Evolutionary conservation across 2,797 vertebrate species (phyloP), one percentile per base, ranked within the genome.

Genomic region (Stomatorhinus walkeri): DNA sequence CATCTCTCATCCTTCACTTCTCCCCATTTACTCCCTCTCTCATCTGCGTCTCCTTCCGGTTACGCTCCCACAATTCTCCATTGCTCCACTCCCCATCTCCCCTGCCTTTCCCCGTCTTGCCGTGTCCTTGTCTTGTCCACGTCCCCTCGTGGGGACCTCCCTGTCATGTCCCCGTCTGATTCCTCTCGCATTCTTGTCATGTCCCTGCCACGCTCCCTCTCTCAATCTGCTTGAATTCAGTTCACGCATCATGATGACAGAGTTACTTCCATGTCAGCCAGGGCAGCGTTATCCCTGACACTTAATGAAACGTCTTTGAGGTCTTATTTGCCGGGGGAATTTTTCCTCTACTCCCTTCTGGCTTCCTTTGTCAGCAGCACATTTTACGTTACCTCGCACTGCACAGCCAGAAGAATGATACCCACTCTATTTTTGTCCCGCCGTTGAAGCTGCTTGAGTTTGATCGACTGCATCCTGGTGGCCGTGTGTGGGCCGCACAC

Each of bases 301-400:
- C 76, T 81, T 81, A 81, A 81, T 81, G 76, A 81, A 81, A 81
- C 19, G 76, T 81, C 76, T 46, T 46, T 81, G 76, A 81, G 76
- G 76, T 81, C 76, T 81, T 81, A 81, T 81, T 81, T 81, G 76
- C 76, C 19, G 40, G 76, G 36, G 40, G 76, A 81, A 32, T 81
- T 22, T 81, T 19, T n/a, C 40, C 40, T 40, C 76, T 46, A 14
- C 46, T 46, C 76, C 76, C 76, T 81, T 43, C 76, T 81, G 76
- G 76, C 7, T 43, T 46, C 76, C 24, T 46, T 81, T 46, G 40
- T 81, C 76, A 81, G 76, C 40, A 9, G 40, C 16, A 81, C 76
- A 81, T 46, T 81, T 81, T 81, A 81, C 76, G 46, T 81, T 22
- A 81, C 76, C 76, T 81, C 76, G 16, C 40, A 3, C 19, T n/a